Percentiles rank a stretch among this genome's conserved stretches.
phyloP scores from a whole-genome alignment of 2,797 vertebrate species.

The Rallus crepitans region DNA sequence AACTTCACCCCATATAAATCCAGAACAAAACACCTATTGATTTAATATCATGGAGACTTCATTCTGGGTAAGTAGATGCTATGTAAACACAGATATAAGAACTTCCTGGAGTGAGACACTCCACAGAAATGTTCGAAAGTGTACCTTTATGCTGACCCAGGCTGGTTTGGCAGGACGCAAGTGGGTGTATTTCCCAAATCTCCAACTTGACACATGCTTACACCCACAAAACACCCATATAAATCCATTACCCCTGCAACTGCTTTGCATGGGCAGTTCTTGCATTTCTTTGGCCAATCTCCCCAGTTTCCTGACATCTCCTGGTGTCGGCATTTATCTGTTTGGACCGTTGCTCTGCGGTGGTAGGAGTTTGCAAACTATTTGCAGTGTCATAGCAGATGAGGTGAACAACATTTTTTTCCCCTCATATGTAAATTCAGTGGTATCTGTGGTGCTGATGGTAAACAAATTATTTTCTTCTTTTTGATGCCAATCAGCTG shows the following conservation, averaged over 20 bases:
- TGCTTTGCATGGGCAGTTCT: not conserved
- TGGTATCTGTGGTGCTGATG: constrained; percentile 23
- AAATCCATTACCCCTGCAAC: fast-evolving
- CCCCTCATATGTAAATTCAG: constrained; percentile 45
- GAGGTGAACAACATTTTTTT: not conserved
- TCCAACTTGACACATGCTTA: not conserved
- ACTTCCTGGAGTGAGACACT: constrained; percentile 53
- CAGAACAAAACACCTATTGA: constrained; percentile 29
- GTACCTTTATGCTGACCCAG: not conserved
- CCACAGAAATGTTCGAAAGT: not conserved
- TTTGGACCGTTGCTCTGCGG: not conserved
- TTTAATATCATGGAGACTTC: not conserved
- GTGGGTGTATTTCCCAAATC: not conserved
- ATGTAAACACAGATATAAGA: constrained; percentile 27
- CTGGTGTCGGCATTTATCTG: not conserved
- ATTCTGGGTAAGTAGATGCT: not conserved
- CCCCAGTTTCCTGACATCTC: not conserved
- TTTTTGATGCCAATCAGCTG: not conserved
- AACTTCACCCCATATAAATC: not conserved
- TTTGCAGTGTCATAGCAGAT: not conserved
- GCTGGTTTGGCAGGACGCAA: not conserved
- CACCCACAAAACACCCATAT: not conserved
- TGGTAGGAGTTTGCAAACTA: not conserved
- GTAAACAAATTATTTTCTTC: not conserved
- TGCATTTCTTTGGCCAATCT: not conserved